Evolutionary conservation across 1,140 invertebrate genomes (phyloP), one percentile per base, ranked within the genome.

Genomic region (Drosophila nigromelanica): DNA sequence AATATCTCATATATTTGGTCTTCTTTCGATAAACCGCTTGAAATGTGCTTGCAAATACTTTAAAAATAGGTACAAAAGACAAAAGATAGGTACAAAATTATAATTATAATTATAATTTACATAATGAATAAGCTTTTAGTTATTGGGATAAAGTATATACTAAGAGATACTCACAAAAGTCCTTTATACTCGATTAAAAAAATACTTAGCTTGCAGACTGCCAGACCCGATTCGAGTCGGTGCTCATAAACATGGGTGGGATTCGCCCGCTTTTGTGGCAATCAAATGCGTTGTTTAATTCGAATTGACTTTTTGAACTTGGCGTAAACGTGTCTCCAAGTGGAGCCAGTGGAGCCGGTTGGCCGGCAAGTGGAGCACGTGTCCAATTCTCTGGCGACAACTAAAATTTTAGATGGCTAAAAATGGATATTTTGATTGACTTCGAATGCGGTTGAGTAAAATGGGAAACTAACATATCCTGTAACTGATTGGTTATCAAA

Each of bases 261-360:
- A 3, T 11, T 52, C 52, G 43, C 69, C 45, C 69, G 61, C 71
- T 85, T 86, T 82, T 86, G 78, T 82, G 82, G 75, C 82, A 78
- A 78, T 86, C 78, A 78, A 86, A 86, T 78, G 82, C 78, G 67
- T 86, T 78, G 81, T 86, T 87, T 87, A 86, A 86, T 87, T 86
- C 75, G 75, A 86, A 81, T 81, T 86, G 82, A 86, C 81, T 81
- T 81, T 78, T 87, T 86, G 81, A 87, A 87, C 81, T 78, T 71
- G 75, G 59, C 63, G 81, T 78, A 55, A 85, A 74, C 80, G 77
- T 83, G 68, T 62, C 45, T 70, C 74, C 56, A 68, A 68, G 40
- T 43, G 51, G 45, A 30, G 33, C 40, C 6, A 15, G n/a, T 52
- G 39, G 27, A 27, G 27, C 27, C 27, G 27, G 5, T 27, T 27